phyloP scores from a whole-genome alignment of 2,888 invertebrate species.

The Microctonus brassicae region DNA sequence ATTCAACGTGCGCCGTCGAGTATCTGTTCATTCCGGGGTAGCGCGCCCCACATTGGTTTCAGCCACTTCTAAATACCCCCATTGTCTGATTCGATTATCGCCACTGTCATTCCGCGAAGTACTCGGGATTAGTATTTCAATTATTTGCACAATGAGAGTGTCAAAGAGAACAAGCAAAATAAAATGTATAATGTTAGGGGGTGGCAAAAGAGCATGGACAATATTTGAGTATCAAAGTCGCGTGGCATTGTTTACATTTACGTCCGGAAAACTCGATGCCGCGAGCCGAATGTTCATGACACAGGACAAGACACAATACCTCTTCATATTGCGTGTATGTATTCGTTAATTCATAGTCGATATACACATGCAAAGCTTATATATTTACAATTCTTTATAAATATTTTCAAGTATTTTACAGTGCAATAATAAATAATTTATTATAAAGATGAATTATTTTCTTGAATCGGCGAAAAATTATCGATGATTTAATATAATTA shows the following conservation, averaged over 20 bases:
- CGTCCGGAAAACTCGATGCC: neutral
- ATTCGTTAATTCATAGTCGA: too few relatives aligned
- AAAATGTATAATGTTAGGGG: slow-evolving; percentile 8
- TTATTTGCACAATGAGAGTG: slow-evolving; percentile 65
- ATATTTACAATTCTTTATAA: too few relatives aligned
- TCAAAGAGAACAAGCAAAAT: slow-evolving; percentile 38
- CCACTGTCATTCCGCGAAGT: slow-evolving; percentile 55
- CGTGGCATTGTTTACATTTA: slow-evolving; percentile 63
- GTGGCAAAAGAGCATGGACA: slow-evolving; percentile 37
- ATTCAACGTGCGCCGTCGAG: slow-evolving; percentile 16
- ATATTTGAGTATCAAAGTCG: slow-evolving; percentile 62
- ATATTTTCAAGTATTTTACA: too few relatives aligned
- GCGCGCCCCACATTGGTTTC: slow-evolving; percentile 51
- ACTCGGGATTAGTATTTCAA: slow-evolving; percentile 68
- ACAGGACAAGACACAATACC: neutral
- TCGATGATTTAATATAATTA: too few relatives aligned
- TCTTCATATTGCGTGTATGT: too few relatives aligned
- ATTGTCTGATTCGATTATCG: slow-evolving; percentile 60
- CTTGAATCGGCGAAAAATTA: too few relatives aligned
- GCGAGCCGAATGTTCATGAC: slow-evolving; percentile 24
- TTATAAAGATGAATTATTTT: too few relatives aligned
- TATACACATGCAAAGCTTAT: too few relatives aligned
- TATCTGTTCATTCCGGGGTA: slow-evolving; percentile 57
- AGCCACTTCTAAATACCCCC: slow-evolving; percentile 46
- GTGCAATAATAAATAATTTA: too few relatives aligned